Percentiles rank a stretch among this genome's conserved stretches.
phyloP scores from a whole-genome alignment of 2,797 vertebrate genomes.

The Notolabrus celidotus region DNA sequence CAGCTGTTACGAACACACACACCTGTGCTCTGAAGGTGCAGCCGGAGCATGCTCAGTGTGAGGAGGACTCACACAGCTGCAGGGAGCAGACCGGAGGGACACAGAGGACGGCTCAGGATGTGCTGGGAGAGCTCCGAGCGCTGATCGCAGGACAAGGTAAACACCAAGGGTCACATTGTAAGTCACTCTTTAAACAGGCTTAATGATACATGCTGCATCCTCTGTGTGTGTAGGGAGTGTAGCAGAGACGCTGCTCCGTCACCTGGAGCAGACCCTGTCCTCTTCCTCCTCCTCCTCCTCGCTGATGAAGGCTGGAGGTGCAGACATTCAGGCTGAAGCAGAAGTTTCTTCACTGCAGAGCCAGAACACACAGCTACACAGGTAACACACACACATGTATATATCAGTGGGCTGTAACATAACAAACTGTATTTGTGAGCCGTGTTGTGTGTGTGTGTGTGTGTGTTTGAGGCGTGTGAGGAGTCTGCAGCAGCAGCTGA shows the following conservation, averaged over 20 bases:
- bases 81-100: constrained; percentile 46
- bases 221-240: no score
- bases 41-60: background rate
- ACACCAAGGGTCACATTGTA: background rate
- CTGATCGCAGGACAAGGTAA: constrained; percentile 77
- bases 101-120: constrained; percentile 82
- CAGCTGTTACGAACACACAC: background rate
- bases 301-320: constrained; percentile 69
- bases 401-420: no score
- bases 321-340: constrained; percentile 81
- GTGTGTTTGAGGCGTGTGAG: constrained; percentile 82
- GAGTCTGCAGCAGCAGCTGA: constrained; percentile 88
- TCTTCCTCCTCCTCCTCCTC: constrained; percentile 56
- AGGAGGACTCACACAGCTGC: background rate
- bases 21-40: background rate
- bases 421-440: no score
- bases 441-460: constrained; percentile 18
- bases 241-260: constrained; percentile 84
- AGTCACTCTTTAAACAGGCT: no score
- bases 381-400: constrained; percentile 73
- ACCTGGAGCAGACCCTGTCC: constrained; percentile 85
- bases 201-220: no score
- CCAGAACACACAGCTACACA: constrained; percentile 88
- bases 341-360: constrained; percentile 85
- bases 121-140: constrained; percentile 87